Conservation (phyloP, 2,888 invertebrate species). For the Apantesis nais region DNA sequence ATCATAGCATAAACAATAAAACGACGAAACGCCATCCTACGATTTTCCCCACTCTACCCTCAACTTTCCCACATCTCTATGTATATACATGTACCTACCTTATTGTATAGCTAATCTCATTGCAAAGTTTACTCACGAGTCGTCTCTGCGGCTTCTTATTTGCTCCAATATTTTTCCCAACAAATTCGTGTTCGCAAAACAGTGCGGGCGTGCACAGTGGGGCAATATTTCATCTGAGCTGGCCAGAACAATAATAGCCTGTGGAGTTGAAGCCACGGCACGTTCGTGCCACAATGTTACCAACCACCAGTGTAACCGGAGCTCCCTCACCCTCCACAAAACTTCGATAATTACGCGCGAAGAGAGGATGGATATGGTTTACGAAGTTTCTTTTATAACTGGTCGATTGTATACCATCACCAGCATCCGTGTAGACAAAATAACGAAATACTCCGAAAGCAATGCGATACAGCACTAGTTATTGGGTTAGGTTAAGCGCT, state of each 20-base stretch:
- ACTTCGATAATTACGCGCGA: conserved; percentile 47
- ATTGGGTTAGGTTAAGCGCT: conserved; percentile 84
- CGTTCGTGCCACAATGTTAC: conserved; percentile 83
- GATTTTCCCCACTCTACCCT: conserved; percentile 28
- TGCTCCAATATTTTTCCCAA: conserved; percentile 78
- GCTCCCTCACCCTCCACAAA: conserved; percentile 54
- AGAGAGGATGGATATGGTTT: conserved; percentile 47
- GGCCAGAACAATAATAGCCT: conserved; percentile 85
- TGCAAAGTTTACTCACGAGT: conserved; percentile 71
- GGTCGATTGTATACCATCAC: conserved; percentile 73
- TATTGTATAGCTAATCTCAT: conserved; percentile 55
- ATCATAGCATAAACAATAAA: not conserved
- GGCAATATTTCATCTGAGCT: conserved; percentile 85
- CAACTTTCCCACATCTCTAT: conserved; percentile 26
- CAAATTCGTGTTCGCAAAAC: conserved; percentile 80
- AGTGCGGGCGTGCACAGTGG: conserved; percentile 80
- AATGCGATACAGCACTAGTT: conserved; percentile 79
- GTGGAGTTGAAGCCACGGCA: conserved; percentile 82
- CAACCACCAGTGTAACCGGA: conserved; percentile 63
- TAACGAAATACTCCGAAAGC: conserved; percentile 84
- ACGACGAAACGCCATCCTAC: conserved; percentile 9
- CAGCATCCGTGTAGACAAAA: conserved; percentile 85
- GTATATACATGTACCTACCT: conserved; percentile 23
- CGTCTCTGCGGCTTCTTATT: conserved; percentile 74
- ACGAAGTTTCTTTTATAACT: conserved; percentile 55